Base-by-base conservation (phyloP, 1,140 invertebrate genomes). In the Diorhabda elongata region DNA sequence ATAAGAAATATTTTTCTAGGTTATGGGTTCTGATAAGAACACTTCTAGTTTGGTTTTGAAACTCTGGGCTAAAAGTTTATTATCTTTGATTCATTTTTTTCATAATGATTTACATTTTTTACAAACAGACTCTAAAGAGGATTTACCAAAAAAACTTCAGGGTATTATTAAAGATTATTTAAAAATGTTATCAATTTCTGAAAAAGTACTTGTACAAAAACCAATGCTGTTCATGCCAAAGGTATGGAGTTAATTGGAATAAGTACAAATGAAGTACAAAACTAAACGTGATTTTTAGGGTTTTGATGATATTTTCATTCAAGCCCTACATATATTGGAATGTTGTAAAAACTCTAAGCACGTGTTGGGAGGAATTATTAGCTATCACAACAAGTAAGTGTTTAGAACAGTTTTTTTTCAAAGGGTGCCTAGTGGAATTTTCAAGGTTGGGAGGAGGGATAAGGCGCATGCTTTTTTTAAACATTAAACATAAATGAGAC, bases 251-350 rank as follows among this genome's bases (percentile, higher is more conserved):
- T 52, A 8, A 26, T 3, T 52, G 2, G 6, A 52, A 8, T 52
- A 52, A 3, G 47, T 52, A 52, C n/a, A 3, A 9, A 52, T 26
- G 26, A 26, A 26, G 26, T 26, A 26, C 26, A 52, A 52, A 74
- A 47, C 3, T 61, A 8, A 61, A 42, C 42, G 26, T 61, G 26
- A 42, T 42, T 61, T 61, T 11, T 2, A 92, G 90, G 93, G 89
- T 82, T 90, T 90, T 42, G 92, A 89, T 75, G 91, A 88, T 72
- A 87, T 93, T 67, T 93, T 91, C 79, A 84, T 93, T 77, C 91
- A 93, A 82, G 88, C 90, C n/a, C 88, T 91, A 81, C 89, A 93
- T 79, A 86, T 93, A 61, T 81, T 94, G 58, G 89, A 93, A 71
- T 87, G 88, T 75, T 93, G 90, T 78, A 89, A 91, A 79, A 86